Conservation (phyloP, 2,797 vertebrate species). For the Tachyglossus aculeatus region DNA sequence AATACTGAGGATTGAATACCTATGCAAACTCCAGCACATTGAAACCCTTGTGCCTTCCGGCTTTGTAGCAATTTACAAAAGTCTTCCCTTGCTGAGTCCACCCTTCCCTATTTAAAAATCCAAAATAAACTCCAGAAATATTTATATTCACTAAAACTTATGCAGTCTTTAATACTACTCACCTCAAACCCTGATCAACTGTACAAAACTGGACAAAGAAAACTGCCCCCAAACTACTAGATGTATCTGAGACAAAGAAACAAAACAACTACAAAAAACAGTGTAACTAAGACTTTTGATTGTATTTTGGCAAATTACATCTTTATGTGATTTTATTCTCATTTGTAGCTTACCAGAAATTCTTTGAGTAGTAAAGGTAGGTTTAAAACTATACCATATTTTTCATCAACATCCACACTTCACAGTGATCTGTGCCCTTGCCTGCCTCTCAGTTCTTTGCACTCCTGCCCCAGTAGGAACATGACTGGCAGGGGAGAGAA, state of each 20-base stretch:
- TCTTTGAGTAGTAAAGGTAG: conserved; percentile 1
- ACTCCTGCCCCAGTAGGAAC: no score
- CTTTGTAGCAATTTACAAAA: no score
- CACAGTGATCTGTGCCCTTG: no score
- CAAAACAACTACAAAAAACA: no score
- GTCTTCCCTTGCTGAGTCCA: conserved; percentile 58
- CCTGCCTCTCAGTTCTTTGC: no score
- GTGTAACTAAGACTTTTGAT: no score
- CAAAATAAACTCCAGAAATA: conserved; percentile 61
- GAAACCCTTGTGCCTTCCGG: conserved; percentile 51
- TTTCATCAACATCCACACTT: not conserved
- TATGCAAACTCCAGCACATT: conserved; percentile 25
- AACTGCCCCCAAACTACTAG: no score
- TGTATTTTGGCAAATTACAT: no score
- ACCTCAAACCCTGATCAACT: not conserved
- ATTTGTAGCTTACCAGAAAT: no score
- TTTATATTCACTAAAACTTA: conserved; percentile 63
- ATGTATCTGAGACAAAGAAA: no score
- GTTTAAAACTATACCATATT: conserved; percentile 4
- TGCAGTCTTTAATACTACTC: conserved; percentile 45
- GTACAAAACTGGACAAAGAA: not conserved
- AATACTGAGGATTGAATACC: conserved; percentile 30
- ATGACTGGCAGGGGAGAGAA: no score
- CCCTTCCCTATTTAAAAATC: conserved; percentile 62
- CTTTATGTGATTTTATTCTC: no score